These are phyloP conservation scores for Apogon talboti DNA, from an alignment of 2,797 vertebrate species.

Conservation along the genomic window DNA sequence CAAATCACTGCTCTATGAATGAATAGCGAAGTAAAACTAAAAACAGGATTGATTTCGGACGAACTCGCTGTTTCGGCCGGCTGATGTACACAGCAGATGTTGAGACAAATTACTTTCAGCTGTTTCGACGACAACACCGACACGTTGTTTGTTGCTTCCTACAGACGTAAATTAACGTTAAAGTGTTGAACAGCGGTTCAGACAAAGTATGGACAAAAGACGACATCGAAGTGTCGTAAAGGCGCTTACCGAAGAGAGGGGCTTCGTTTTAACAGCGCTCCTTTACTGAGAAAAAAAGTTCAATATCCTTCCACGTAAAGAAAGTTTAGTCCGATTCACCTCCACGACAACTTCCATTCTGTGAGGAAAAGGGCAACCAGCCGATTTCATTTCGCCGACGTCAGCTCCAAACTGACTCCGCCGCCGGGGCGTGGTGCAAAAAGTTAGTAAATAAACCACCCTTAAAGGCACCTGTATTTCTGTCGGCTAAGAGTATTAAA, in stretches of 20 bases:
- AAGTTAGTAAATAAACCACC: constrained; percentile 60
- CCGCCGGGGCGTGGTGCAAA: constrained; percentile 63
- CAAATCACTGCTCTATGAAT: constrained; percentile 34
- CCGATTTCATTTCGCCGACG: constrained; percentile 73
- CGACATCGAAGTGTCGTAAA: background rate
- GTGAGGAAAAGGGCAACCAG: constrained; percentile 56
- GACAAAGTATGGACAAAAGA: too few species aligned
- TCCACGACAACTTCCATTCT: constrained; percentile 78
- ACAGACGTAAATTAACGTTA: background rate
- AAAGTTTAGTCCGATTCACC: constrained; percentile 74
- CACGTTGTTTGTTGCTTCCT: constrained; percentile 33
- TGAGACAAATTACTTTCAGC: background rate
- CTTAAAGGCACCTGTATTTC: constrained; percentile 49
- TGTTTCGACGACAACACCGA: constrained; percentile 9
- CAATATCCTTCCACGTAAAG: constrained; percentile 62
- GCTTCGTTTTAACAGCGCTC: constrained; percentile 40
- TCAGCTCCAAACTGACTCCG: constrained; percentile 71
- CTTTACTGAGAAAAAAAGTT: constrained; percentile 15
- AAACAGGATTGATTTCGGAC: accelerated
- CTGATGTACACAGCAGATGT: accelerated
- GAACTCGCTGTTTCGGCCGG: accelerated
- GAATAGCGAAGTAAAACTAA: background rate
- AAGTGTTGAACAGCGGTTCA: background rate
- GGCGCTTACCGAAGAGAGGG: constrained; percentile 61
- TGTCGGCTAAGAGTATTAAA: background rate